Percentiles rank a stretch among this genome's conserved stretches.
These are phyloP conservation scores for Bombus sylvicola DNA, from an alignment of 1,140 invertebrate species.

Conservation along the genomic window DNA sequence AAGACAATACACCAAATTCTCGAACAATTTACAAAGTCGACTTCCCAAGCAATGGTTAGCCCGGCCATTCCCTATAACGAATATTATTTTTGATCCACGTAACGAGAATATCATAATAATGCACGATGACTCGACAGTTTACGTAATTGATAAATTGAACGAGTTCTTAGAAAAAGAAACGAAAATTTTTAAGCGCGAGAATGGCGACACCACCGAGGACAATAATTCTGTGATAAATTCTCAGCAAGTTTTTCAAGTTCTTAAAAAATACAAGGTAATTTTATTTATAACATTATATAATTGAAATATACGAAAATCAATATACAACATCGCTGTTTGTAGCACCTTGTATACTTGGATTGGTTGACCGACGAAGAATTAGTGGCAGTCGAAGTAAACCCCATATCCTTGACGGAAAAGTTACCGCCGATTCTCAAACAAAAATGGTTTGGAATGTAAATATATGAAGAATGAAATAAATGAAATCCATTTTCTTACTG, in stretches of 20 bases:
- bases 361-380: slow-evolving; percentile 85
- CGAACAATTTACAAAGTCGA: slow-evolving; percentile 80
- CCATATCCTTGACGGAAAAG: slow-evolving; percentile 84
- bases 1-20: slow-evolving; percentile 84
- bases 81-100: slow-evolving; percentile 84
- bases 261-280: slow-evolving; percentile 82
- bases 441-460: slow-evolving; percentile 85
- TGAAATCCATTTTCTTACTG: neutral
- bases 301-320: neutral
- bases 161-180: slow-evolving; percentile 71
- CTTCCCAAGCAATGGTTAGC: slow-evolving; percentile 81
- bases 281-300: neutral
- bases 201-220: slow-evolving; percentile 75
- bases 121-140: slow-evolving; percentile 86
- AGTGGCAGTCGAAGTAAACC: slow-evolving; percentile 87
- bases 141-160: slow-evolving; percentile 85
- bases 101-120: slow-evolving; percentile 86
- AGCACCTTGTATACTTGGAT: slow-evolving; percentile 87
- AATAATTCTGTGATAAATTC: slow-evolving; percentile 73
- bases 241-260: slow-evolving; percentile 77
- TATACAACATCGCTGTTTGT: slow-evolving; percentile 65
- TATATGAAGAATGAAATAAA: slow-evolving; percentile 3
- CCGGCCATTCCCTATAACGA: slow-evolving; percentile 82
- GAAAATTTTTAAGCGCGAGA: slow-evolving; percentile 80
- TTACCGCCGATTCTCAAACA: slow-evolving; percentile 85